Percentiles rank a stretch among this genome's conserved stretches.
Evolutionary conservation across 2,113 vertebrate genomes (phyloP).

Genomic region (Pterocles gutturalis): DNA sequence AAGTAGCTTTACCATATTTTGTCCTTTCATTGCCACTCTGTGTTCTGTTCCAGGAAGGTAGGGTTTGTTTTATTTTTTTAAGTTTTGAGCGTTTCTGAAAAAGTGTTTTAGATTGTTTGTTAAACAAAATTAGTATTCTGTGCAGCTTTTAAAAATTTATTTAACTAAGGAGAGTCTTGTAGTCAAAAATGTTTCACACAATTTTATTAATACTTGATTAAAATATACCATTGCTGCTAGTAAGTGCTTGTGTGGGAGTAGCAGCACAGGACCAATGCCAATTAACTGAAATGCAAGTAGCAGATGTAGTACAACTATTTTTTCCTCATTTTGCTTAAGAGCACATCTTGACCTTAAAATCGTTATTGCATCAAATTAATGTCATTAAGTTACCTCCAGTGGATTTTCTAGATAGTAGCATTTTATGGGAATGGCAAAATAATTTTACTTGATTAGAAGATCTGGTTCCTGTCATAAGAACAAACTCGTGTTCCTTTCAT

Average conservation of each 20-base stretch:
- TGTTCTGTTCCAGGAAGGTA: slow-evolving; percentile 4
- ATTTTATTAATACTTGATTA: not conserved
- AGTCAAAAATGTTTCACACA: not conserved
- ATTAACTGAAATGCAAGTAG: slow-evolving; percentile 66
- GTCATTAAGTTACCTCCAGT: slow-evolving; percentile 72
- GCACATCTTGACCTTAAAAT: slow-evolving; percentile 63
- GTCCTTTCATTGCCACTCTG: not conserved
- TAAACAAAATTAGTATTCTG: slow-evolving; percentile 27
- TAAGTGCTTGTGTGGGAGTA: slow-evolving; percentile 43
- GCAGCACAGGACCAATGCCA: slow-evolving; percentile 26
- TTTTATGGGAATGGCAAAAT: slow-evolving; percentile 66
- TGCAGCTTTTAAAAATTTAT: not conserved
- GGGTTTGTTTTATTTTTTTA: not conserved
- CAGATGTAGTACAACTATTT: not conserved
- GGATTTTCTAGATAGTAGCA: slow-evolving; percentile 69
- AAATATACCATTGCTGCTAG: not conserved
- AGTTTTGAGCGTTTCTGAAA: too few species aligned
- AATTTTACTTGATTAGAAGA: slow-evolving; percentile 78
- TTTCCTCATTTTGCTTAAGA: slow-evolving; percentile 45
- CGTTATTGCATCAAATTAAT: slow-evolving; percentile 68
- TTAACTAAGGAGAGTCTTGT: not conserved
- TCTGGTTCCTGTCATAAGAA: slow-evolving; percentile 74
- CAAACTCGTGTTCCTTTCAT: slow-evolving; percentile 59
- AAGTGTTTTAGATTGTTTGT: not conserved
- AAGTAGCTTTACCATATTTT: slow-evolving; percentile 57